phyloP scores from a whole-genome alignment of 2,888 invertebrate species.

The Amiota minor region DNA sequence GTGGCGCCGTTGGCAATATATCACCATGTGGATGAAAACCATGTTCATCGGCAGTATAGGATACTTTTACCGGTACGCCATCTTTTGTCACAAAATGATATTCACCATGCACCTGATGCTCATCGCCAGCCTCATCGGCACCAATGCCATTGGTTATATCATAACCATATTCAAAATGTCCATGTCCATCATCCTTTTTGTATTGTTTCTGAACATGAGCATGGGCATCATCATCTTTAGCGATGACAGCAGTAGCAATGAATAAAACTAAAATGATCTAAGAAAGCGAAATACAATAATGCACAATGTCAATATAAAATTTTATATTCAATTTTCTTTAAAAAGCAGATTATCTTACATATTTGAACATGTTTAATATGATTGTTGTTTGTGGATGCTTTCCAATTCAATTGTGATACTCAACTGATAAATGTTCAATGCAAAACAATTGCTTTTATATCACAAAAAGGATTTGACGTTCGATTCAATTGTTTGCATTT shows the following conservation, averaged over 20 bases:
- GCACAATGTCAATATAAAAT: not conserved
- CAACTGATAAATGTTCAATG: conserved; percentile 22
- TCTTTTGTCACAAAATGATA: conserved; percentile 60
- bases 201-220: conserved; percentile 56
- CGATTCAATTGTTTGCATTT: not conserved
- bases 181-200: conserved; percentile 59
- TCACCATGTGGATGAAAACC: conserved; percentile 66
- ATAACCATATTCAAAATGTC: conserved; percentile 59
- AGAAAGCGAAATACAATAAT: not conserved
- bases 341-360: conserved; percentile 49
- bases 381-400: conserved; percentile 32
- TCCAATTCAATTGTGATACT: conserved; percentile 4
- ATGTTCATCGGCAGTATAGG: conserved; percentile 64
- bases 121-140: conserved; percentile 60
- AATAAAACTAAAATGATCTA: conserved; percentile 50
- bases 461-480: too few relatives aligned
- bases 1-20: conserved; percentile 64
- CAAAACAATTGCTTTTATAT: conserved; percentile 34
- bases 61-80: conserved; percentile 58
- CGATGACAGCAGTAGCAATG: conserved; percentile 41
- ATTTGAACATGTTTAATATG: conserved; percentile 55
- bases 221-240: conserved; percentile 62
- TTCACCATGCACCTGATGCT: conserved; percentile 57
- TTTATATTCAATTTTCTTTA: not conserved
- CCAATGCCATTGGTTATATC: conserved; percentile 63